These are phyloP conservation scores for Lasioglossum figueresi DNA, from an alignment of 2,888 invertebrate genomes.

Conservation along the genomic window DNA sequence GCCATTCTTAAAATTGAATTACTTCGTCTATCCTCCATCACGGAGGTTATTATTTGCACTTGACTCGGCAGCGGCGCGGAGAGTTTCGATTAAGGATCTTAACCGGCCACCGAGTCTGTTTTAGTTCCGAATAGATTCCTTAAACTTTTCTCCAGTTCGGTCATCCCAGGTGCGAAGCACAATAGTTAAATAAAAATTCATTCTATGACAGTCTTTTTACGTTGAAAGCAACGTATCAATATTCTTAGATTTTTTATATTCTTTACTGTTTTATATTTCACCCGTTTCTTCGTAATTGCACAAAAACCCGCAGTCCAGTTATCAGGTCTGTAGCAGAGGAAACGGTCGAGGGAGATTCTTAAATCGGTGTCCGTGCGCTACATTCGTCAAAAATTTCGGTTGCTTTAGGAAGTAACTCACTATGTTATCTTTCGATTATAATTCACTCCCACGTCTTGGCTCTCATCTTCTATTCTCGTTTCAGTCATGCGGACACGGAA, in stretches of 20 bases:
- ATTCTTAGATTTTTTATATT: too few species aligned
- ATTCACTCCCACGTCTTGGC: neutral
- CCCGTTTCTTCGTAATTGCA: too few species aligned
- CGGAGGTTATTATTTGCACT: conserved; percentile 57
- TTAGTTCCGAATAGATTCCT: conserved; percentile 33
- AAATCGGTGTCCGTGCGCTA: conserved; percentile 22
- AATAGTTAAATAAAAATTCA: too few species aligned
- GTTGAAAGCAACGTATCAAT: too few species aligned
- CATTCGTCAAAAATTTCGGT: conserved; percentile 38
- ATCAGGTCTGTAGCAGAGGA: neutral
- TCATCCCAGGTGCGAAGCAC: neutral
- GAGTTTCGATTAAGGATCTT: conserved; percentile 10
- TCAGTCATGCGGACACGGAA: neutral
- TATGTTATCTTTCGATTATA: neutral
- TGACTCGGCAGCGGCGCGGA: conserved; percentile 38
- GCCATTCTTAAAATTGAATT: conserved; percentile 38
- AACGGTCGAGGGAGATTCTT: conserved; percentile 9
- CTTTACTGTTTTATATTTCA: too few species aligned
- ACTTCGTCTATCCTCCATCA: conserved; percentile 15
- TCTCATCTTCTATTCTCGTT: neutral
- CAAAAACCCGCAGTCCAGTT: neutral
- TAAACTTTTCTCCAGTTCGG: conserved; percentile 19
- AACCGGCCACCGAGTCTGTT: conserved; percentile 14
- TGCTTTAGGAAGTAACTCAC: neutral
- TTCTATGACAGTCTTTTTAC: too few species aligned